Evolutionary conservation across 2,113 vertebrate genomes (phyloP), one percentile per base, ranked within the genome.

Genomic region (Pipra filicauda): DNA sequence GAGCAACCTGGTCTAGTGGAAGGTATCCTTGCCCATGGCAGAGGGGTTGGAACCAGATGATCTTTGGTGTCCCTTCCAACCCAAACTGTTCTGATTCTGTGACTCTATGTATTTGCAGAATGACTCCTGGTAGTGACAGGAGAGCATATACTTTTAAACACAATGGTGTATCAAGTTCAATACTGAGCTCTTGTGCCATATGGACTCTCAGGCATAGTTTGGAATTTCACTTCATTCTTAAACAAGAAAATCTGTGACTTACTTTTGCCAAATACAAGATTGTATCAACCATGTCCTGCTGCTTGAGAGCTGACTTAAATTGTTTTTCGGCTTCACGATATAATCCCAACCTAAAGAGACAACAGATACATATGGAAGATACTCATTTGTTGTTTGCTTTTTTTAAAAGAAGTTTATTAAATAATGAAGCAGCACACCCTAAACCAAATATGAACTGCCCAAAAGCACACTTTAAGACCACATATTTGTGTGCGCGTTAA

Each of bases 261-360:
- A 99, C 99, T 98, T 99, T 99, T 85, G 99, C 98, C 96, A 99
- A 98, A 96, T 99, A 99, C 90, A 99, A 98, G 96, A 99, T 98
- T 1, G 98, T 99, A 94, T 99, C 99, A 84, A 99, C 98, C 98
- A 99, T 98, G 94, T 99, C 99, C 96, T 99, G 99, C 41, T 99
- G 99, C 88, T 98, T 98, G 92, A 99, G 98, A 82, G 99, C 99
- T 46, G 99, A 99, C 86, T 99, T 98, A 97, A 99, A 99, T 73
- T 99, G 99, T 94, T 99, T 99, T 96, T 99, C 99, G 9, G 99
- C 99, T 97, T 99, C 99, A 93, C 99, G 98, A 96, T 99, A 99
- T 74, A 99, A 98, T 97, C 99, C 98, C 91, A 98, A 95, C 96
- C 98, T 98, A 96, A 94, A 84, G 67, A 80, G 86, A 90, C 7